Percentiles rank a stretch among this genome's conserved stretches.
These are phyloP conservation scores for Potamilus streckersoni DNA, from an alignment of 1,140 invertebrate genomes.

Conservation along the genomic window DNA sequence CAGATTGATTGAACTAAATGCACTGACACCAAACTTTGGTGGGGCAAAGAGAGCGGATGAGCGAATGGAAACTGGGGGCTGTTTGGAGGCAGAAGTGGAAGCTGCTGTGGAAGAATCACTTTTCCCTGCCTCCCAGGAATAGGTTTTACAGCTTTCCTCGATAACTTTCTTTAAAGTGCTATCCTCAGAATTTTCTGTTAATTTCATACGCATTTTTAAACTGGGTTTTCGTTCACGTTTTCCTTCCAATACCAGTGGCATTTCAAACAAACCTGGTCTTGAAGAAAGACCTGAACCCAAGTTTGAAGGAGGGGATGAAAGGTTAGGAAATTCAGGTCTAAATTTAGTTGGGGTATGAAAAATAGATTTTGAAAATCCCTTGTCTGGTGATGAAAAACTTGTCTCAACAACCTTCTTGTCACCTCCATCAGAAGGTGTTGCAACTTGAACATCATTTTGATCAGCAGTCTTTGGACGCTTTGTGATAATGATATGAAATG, in stretches of 20 bases:
- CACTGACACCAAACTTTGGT: slow-evolving; percentile 42
- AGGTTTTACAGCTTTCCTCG: no score
- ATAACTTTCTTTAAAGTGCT: no score
- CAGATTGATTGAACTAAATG: slow-evolving; percentile 32
- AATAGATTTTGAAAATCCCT: no score
- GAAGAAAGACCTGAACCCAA: no score
- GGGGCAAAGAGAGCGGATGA: slow-evolving; percentile 35
- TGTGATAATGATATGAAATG: slow-evolving; percentile 27
- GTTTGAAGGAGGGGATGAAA: no score
- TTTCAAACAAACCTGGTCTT: slow-evolving; percentile 43
- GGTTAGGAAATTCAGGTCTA: neutral
- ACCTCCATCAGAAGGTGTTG: no score
- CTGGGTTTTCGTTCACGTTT: slow-evolving; percentile 65
- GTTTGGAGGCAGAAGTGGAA: slow-evolving; percentile 16
- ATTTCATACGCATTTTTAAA: slow-evolving; percentile 54
- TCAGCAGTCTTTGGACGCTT: slow-evolving; percentile 22
- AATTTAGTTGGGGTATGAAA: neutral
- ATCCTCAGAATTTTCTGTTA: slow-evolving; percentile 37
- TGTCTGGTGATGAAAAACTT: no score
- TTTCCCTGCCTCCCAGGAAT: no score
- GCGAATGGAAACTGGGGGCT: slow-evolving; percentile 19
- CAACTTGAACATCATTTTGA: no score
- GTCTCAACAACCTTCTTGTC: no score
- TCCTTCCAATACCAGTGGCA: slow-evolving; percentile 64
- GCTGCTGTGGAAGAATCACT: neutral